Percentiles rank a stretch among this genome's conserved stretches.
These are phyloP conservation scores for Thamnaconus septentrionalis DNA, from an alignment of 2,113 vertebrate genomes.

Conservation along the genomic window DNA sequence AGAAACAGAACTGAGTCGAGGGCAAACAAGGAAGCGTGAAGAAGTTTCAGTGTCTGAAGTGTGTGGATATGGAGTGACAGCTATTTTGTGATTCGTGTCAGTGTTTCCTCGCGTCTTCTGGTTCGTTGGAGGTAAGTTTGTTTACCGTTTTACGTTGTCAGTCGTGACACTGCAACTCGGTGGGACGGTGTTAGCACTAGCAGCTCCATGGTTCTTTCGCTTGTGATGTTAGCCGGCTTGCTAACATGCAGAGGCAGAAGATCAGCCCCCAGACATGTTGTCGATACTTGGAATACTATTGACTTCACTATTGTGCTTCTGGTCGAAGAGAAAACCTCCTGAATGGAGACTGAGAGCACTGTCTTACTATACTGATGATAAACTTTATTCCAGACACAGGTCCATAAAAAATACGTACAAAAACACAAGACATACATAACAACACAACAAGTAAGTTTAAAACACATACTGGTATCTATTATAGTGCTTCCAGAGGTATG, in stretches of 20 bases:
- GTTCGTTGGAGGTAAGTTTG: constrained; percentile 29
- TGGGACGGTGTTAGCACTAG: not conserved
- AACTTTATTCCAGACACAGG: too few relatives aligned
- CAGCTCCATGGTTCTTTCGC: not conserved
- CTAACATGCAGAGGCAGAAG: constrained; percentile 3
- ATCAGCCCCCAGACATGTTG: too few relatives aligned
- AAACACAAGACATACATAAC: too few relatives aligned
- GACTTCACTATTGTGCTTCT: too few relatives aligned
- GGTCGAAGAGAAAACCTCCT: too few relatives aligned
- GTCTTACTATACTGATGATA: too few relatives aligned
- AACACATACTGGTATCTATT: too few relatives aligned
- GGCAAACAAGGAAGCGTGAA: not conserved
- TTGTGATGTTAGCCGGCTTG: constrained; percentile 12
- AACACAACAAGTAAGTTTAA: too few relatives aligned
- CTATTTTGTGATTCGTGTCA: not conserved
- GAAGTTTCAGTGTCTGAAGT: not conserved
- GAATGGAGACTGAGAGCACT: too few relatives aligned
- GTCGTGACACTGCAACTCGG: not conserved
- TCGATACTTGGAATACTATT: too few relatives aligned
- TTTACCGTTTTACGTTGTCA: not conserved
- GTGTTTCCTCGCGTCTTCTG: not conserved
- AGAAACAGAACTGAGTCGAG: constrained; percentile 34
- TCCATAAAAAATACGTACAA: too few relatives aligned
- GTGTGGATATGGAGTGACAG: rapidly evolving
- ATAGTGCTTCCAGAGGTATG: too few relatives aligned